Evolutionary conservation across 1,140 invertebrate species (phyloP).

Genomic region (Hyles vespertilio): DNA sequence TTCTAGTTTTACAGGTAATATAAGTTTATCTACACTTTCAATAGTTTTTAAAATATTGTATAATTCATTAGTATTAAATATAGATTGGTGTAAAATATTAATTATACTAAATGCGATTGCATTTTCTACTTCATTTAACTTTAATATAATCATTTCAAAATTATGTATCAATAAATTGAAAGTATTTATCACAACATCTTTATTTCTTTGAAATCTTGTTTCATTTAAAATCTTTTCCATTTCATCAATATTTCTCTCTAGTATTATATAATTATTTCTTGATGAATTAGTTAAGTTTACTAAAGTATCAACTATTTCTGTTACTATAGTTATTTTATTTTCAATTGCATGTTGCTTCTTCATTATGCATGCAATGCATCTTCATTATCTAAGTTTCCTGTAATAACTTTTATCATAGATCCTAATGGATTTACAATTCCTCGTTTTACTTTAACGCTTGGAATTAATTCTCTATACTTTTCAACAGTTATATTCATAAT

Average conservation of each 20-base stretch:
- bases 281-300: conserved; percentile 12
- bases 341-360: neutral
- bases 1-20: conserved; percentile 14
- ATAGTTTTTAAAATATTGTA: conserved; percentile 15
- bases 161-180: conserved; percentile 15
- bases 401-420: conserved; percentile 13
- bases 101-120: too few relatives aligned
- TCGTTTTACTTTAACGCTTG: conserved; percentile 8
- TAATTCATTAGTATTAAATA: conserved; percentile 15
- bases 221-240: conserved; percentile 12
- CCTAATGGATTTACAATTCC: conserved; percentile 16
- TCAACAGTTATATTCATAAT: conserved; percentile 2
- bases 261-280: conserved; percentile 10
- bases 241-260: conserved; percentile 9
- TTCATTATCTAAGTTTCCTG: conserved; percentile 16
- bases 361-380: too few relatives aligned
- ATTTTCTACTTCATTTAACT: too few relatives aligned
- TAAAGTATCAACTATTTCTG: conserved; percentile 15
- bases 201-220: conserved; percentile 11
- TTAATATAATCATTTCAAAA: conserved; percentile 9
- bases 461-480: conserved; percentile 9
- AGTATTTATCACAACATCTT: conserved; percentile 4
- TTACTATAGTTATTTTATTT: conserved; percentile 11
- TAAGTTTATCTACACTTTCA: conserved; percentile 12
- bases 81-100: conserved; percentile 16